Evolutionary conservation across 1,140 invertebrate species (phyloP).

Genomic region (Macrostomum lignano): DNA sequence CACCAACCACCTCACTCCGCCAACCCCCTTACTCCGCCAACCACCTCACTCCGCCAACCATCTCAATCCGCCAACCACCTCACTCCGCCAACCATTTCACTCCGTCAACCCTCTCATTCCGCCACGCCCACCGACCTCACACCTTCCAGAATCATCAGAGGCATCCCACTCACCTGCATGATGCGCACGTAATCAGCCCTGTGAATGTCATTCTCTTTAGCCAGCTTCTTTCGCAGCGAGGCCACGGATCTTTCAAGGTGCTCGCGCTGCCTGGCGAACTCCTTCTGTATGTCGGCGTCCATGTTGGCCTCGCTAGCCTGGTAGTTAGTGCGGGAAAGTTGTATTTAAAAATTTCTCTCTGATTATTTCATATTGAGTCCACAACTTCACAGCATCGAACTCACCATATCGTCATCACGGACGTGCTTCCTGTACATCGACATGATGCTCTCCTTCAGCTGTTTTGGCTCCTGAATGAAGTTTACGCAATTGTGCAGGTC

Average conservation of each 20-base stretch:
- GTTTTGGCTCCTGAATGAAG: constrained; percentile 42
- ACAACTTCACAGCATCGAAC: constrained; percentile 10
- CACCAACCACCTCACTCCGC: too few species aligned
- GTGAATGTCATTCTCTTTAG: constrained; percentile 26
- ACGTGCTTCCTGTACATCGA: constrained; percentile 45
- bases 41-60: too few species aligned
- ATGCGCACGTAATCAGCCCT: constrained; percentile 28
- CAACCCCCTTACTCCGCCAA: too few species aligned
- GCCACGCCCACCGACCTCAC: too few species aligned
- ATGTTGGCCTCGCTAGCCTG: constrained; percentile 25
- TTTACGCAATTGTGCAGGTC: constrained; percentile 45
- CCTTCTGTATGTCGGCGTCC: constrained; percentile 39
- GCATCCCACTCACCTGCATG: constrained; percentile 31
- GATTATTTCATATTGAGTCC: too few species aligned
- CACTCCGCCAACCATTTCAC: not conserved
- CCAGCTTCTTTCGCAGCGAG: constrained; percentile 33
- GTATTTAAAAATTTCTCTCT: too few species aligned
- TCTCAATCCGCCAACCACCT: too few species aligned
- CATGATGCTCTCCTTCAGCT: constrained; percentile 45
- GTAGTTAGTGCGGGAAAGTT: not conserved
- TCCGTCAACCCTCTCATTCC: not conserved
- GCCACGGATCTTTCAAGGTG: constrained; percentile 42
- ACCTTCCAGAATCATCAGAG: not conserved
- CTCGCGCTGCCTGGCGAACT: constrained; percentile 45
- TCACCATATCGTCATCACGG: constrained; percentile 28